phyloP scores from a whole-genome alignment of 2,797 vertebrate species.

The Microcaecilia unicolor region DNA sequence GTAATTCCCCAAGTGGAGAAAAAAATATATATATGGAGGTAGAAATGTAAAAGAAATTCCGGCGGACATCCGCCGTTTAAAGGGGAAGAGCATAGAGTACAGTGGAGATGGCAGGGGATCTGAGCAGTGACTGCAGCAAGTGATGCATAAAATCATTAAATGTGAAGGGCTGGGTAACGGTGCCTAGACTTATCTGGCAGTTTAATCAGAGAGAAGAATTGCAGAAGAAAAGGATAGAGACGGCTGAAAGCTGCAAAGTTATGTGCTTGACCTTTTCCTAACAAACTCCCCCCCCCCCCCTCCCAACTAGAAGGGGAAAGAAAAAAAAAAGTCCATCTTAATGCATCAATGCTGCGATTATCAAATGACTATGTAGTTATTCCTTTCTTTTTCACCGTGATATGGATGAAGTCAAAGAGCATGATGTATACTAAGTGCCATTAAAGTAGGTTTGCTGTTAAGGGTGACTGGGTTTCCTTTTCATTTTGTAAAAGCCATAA shows the following conservation, averaged over 20 bases:
- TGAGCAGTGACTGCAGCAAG: constrained; percentile 29
- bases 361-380: constrained; percentile 26
- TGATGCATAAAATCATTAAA: constrained; percentile 47
- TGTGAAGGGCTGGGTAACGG: constrained; percentile 39
- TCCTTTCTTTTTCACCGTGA: constrained; percentile 2
- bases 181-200: constrained; percentile 39
- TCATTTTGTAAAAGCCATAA: constrained; percentile 12
- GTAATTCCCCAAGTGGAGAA: constrained; percentile 5
- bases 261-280: constrained; percentile 45
- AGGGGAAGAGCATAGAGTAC: constrained; percentile 22
- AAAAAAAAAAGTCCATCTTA: constrained; percentile 20
- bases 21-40: constrained; percentile 9
- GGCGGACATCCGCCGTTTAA: constrained; percentile 17
- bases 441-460: constrained; percentile 7
- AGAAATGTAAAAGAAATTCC: constrained; percentile 11
- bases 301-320: background rate
- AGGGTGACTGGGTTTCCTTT: background rate
- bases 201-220: constrained; percentile 48
- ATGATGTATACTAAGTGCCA: constrained; percentile 19
- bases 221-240: constrained; percentile 46
- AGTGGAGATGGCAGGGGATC: constrained; percentile 34
- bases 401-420: constrained; percentile 9
- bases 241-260: constrained; percentile 37
- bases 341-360: constrained; percentile 15
- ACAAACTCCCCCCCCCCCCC: constrained; percentile 2